Evolutionary conservation across 2,113 vertebrate species (phyloP).

Genomic region (Tichodroma muraria): DNA sequence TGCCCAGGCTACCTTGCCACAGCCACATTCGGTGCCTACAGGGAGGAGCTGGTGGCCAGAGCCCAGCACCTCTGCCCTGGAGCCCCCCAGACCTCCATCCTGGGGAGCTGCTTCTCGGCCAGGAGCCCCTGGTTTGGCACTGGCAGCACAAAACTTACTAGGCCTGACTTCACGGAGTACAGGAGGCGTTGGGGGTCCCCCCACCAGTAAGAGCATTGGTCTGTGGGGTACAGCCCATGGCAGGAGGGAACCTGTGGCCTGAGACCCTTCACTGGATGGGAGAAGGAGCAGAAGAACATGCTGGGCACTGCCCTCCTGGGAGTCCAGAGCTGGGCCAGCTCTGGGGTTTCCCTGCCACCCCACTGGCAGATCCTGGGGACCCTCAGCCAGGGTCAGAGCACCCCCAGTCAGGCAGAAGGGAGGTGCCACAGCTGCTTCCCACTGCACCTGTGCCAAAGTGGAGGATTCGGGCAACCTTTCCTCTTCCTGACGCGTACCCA

Average conservation of each 20-base stretch:
- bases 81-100: too few relatives aligned
- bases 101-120: accelerated
- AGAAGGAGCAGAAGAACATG: not conserved
- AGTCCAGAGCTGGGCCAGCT: accelerated
- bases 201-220: not conserved
- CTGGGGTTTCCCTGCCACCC: not conserved
- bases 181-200: not conserved
- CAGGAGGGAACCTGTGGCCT: accelerated
- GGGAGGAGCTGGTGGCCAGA: not conserved
- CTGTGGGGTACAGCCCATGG: not conserved
- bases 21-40: accelerated
- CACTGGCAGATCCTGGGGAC: not conserved
- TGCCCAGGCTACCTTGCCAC: not conserved
- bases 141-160: accelerated
- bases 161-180: accelerated
- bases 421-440: not conserved
- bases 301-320: not conserved
- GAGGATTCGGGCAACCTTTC: not conserved
- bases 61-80: not conserved
- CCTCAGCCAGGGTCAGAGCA: accelerated
- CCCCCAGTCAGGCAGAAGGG: not conserved
- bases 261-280: not conserved
- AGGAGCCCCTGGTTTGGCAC: not conserved
- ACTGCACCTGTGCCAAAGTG: not conserved
- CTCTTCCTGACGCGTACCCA: not conserved